phyloP scores from a whole-genome alignment of 2,888 invertebrate genomes.

The Tipula lateralis region DNA sequence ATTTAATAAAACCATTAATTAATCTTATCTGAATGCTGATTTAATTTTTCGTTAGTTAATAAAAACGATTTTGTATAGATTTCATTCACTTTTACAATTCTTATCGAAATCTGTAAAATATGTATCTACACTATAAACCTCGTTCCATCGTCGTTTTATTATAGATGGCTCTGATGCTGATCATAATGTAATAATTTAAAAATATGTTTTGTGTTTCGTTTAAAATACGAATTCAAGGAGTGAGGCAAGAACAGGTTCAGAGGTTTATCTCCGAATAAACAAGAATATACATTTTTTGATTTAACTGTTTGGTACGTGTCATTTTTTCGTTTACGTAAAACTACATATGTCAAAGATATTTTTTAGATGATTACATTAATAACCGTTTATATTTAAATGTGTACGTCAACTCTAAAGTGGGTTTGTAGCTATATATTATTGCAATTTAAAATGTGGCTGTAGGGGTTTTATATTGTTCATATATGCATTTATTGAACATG shows the following conservation, averaged over 20 bases:
- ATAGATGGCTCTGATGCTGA: too few species aligned
- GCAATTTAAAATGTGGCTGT: not conserved
- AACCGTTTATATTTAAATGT: not conserved
- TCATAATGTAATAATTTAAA: not conserved
- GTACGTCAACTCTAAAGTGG: not conserved
- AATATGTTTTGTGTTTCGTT: not conserved
- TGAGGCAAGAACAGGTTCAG: not conserved
- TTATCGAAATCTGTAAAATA: too few species aligned
- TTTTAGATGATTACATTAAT: not conserved
- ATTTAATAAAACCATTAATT: too few species aligned
- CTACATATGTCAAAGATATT: not conserved
- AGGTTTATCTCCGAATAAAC: not conserved
- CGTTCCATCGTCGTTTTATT: too few species aligned
- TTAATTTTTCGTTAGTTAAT: too few species aligned
- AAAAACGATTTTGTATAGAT: too few species aligned
- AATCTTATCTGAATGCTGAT: too few species aligned
- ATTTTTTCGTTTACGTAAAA: not conserved
- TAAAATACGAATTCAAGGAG: not conserved
- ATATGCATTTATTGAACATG: not conserved
- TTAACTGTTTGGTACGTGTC: constrained; percentile 9
- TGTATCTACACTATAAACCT: too few species aligned
- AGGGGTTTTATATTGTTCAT: not conserved
- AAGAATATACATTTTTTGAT: not conserved
- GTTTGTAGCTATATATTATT: not conserved
- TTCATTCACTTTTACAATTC: too few species aligned